A percentile compares a stretch with the other conserved stretches of the same genome.
Conservation (phyloP, 2,888 invertebrate species). For the Callinectes sapidus region DNA sequence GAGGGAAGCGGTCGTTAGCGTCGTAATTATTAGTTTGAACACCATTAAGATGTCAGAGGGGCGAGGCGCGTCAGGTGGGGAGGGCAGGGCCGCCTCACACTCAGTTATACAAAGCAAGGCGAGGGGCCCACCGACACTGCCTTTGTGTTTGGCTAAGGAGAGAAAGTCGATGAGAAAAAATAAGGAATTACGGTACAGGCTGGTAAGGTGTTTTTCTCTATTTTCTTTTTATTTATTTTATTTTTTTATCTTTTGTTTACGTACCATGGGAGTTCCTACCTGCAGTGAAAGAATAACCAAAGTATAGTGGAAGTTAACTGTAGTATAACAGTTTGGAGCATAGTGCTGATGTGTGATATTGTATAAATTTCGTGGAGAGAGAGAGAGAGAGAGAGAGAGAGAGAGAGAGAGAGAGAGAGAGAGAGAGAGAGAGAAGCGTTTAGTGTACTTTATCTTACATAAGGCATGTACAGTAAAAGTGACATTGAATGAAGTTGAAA, state of each 20-base stretch:
- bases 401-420: too few species aligned
- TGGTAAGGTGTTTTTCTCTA: background rate
- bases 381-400: too few species aligned
- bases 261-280: background rate
- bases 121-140: background rate
- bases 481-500: too few species aligned
- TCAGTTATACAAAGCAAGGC: background rate
- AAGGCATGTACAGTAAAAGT: too few species aligned
- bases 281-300: background rate
- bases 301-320: background rate
- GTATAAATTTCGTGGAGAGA: too few species aligned
- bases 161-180: background rate
- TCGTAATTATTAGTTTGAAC: slow-evolving; percentile 35
- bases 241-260: background rate
- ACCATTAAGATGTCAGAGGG: slow-evolving; percentile 14
- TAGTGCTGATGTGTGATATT: too few species aligned
- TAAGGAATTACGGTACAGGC: background rate
- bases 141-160: background rate
- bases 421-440: too few species aligned
- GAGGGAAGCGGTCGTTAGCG: background rate
- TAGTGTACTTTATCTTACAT: too few species aligned
- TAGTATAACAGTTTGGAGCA: too few species aligned
- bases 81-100: background rate
- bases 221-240: too few species aligned
- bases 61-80: background rate